Evolutionary conservation across 2,888 invertebrate genomes (phyloP).

Genomic region (Imbricaverruca yamaguchii): DNA sequence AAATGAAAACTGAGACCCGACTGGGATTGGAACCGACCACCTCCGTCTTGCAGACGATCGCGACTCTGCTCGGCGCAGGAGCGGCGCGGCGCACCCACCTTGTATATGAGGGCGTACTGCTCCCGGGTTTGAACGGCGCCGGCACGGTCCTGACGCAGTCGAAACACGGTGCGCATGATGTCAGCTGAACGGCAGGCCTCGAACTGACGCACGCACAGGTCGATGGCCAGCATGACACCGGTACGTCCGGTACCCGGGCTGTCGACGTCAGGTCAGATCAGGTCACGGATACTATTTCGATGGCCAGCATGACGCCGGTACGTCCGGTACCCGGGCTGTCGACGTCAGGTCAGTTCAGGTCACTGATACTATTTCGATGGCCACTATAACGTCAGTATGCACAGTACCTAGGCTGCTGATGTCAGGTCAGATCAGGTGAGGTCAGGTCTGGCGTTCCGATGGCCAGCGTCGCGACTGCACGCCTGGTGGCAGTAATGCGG

Average conservation of each 20-base stretch:
- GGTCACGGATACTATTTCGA: neutral
- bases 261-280: neutral
- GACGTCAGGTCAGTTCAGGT: neutral
- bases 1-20: no score
- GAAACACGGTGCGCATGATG: slow-evolving; percentile 75
- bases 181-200: slow-evolving; percentile 72
- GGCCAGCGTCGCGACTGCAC: no score
- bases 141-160: slow-evolving; percentile 75
- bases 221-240: slow-evolving; percentile 76
- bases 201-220: slow-evolving; percentile 77
- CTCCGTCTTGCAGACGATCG: no score
- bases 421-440: neutral
- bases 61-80: no score
- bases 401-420: no score
- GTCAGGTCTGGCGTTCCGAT: no score
- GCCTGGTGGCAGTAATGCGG: no score
- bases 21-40: no score
- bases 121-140: slow-evolving; percentile 84
- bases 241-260: slow-evolving; percentile 82
- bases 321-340: slow-evolving; percentile 75
- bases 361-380: neutral
- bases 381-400: no score
- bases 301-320: slow-evolving; percentile 68
- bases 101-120: slow-evolving; percentile 86
- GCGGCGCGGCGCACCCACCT: slow-evolving; percentile 49